These are phyloP conservation scores for Morpho achilles DNA, from an alignment of 2,888 invertebrate species.

Conservation along the genomic window DNA sequence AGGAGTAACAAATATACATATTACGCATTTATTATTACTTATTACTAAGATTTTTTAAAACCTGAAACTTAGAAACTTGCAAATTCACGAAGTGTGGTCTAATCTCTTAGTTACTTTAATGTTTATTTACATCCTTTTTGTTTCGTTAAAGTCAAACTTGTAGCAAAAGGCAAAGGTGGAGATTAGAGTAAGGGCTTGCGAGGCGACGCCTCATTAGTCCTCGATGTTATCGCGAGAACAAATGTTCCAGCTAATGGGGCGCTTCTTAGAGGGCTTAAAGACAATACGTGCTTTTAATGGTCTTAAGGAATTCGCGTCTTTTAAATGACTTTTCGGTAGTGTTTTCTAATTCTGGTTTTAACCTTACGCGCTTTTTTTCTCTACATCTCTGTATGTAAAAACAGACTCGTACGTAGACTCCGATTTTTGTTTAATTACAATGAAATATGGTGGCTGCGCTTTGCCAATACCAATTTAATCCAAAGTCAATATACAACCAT, in stretches of 20 bases:
- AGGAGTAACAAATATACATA: no score
- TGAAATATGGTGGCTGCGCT: no score
- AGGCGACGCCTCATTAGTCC: constrained; percentile 38
- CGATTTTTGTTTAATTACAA: no score
- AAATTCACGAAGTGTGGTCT: neutral
- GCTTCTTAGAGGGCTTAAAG: constrained; percentile 21
- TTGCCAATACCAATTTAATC: no score
- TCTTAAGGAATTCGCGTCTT: constrained; percentile 17
- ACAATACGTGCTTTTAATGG: constrained; percentile 29
- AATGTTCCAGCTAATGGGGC: constrained; percentile 34
- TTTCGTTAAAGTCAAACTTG: constrained; percentile 2
- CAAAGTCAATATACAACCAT: no score
- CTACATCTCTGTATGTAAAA: no score
- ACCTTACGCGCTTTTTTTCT: no score
- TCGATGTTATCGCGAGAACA: constrained; percentile 35
- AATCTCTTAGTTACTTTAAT: neutral
- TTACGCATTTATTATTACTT: no score
- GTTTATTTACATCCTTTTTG: neutral
- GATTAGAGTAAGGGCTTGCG: constrained; percentile 25
- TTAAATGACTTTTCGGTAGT: neutral
- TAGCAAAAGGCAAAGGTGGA: constrained; percentile 21
- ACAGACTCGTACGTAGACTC: no score
- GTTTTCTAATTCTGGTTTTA: neutral
- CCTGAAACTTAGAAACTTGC: neutral
- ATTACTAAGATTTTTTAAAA: no score